Conservation (phyloP, 2,888 invertebrate genomes). For the Epirrhoe alternata region DNA sequence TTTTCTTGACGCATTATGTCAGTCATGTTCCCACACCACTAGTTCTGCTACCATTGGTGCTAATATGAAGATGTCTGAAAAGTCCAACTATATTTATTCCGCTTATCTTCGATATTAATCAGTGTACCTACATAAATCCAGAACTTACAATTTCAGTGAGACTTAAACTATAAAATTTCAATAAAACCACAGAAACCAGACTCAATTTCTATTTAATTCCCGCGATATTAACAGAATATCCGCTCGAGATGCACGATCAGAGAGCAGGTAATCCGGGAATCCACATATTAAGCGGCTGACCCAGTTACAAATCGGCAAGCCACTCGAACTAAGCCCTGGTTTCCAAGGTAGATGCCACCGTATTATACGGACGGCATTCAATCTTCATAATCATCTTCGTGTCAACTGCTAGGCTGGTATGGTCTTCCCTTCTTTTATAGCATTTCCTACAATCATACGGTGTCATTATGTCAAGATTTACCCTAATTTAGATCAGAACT, state of each 20-base stretch:
- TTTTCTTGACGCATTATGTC: too few relatives aligned
- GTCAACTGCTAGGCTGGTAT: not conserved
- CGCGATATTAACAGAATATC: constrained; percentile 30
- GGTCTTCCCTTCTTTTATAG: too few relatives aligned
- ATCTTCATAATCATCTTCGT: not conserved
- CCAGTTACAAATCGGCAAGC: constrained; percentile 39
- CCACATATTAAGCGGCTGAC: constrained; percentile 41
- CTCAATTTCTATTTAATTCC: constrained; percentile 12
- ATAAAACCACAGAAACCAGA: not conserved
- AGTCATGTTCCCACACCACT: too few relatives aligned
- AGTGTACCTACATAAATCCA: too few relatives aligned
- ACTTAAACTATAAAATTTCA: constrained; percentile 5
- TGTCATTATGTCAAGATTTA: too few relatives aligned
- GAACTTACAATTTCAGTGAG: not conserved
- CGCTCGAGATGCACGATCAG: constrained; percentile 25
- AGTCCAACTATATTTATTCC: too few relatives aligned
- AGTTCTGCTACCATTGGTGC: too few relatives aligned
- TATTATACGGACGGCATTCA: not conserved
- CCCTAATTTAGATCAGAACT: too few relatives aligned
- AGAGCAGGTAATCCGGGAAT: constrained; percentile 39
- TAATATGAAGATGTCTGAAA: too few relatives aligned
- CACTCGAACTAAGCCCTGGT: constrained; percentile 15
- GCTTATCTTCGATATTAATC: too few relatives aligned
- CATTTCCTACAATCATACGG: too few relatives aligned
- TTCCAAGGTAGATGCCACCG: not conserved